Evolutionary conservation across 2,113 vertebrate species (phyloP).

Genomic region (Urocitellus parryii): DNA sequence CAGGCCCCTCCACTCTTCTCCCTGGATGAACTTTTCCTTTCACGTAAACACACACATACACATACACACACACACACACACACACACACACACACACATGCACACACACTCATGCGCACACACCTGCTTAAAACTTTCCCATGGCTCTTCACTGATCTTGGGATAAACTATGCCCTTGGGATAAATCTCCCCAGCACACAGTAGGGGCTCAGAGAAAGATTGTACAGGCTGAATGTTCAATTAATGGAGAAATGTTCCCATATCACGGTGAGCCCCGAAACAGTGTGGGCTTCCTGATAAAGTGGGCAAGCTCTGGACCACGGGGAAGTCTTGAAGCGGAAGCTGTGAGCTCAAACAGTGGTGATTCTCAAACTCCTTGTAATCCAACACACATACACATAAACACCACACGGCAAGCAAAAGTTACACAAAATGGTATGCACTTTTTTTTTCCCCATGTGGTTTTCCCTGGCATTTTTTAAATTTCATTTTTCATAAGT

Average conservation of each 20-base stretch:
- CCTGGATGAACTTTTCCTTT: background rate
- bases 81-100: background rate
- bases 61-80: background rate
- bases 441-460: background rate
- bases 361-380: background rate
- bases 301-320: background rate
- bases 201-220: background rate
- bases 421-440: background rate
- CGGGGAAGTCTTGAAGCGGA: background rate
- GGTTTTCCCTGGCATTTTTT: background rate
- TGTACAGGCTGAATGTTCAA: background rate
- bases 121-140: background rate
- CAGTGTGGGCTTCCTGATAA: background rate
- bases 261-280: too few species aligned
- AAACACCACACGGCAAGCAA: background rate
- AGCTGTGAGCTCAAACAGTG: background rate
- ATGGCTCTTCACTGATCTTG: background rate
- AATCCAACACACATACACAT: background rate
- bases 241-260: background rate
- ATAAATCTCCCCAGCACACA: background rate
- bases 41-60: background rate
- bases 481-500: conserved; percentile 19
- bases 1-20: background rate
- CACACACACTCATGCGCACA: background rate
- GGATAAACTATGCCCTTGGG: background rate